Conservation (phyloP, 2,113 vertebrate species). For the Balaeniceps rex region DNA sequence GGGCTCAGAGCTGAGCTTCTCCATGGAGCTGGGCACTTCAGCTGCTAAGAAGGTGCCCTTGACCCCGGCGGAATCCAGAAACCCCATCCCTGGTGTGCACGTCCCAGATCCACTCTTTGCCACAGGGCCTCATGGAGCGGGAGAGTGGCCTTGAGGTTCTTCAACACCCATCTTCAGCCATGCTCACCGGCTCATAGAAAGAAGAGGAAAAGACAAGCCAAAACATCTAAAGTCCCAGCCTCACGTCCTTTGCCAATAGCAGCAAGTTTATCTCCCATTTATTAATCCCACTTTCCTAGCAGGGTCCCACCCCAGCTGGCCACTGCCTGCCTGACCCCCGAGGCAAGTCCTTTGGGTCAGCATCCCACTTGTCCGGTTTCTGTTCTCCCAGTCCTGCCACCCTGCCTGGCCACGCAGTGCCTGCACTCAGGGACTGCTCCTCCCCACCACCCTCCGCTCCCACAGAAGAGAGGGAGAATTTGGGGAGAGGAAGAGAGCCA, state of each 20-base stretch:
- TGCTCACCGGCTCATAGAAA: rapidly evolving
- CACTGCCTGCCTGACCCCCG: background rate
- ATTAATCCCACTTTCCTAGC: background rate
- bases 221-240: background rate
- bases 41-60: background rate
- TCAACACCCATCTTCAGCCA: background rate
- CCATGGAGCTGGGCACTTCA: background rate
- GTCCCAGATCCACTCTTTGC: background rate
- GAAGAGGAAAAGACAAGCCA: background rate
- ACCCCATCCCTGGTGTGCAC: background rate
- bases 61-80: background rate
- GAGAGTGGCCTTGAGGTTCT: background rate
- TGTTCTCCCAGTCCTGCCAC: background rate
- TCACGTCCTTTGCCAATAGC: background rate
- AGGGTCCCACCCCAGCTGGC: background rate
- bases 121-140: rapidly evolving
- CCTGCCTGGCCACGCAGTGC: background rate
- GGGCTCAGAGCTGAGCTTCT: background rate
- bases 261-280: background rate
- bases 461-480: background rate
- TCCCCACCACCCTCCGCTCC: background rate
- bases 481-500: background rate
- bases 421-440: background rate
- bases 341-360: background rate
- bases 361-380: background rate